These are phyloP conservation scores for Melitaea cinxia DNA, from an alignment of 1,140 invertebrate species.

Conservation along the genomic window DNA sequence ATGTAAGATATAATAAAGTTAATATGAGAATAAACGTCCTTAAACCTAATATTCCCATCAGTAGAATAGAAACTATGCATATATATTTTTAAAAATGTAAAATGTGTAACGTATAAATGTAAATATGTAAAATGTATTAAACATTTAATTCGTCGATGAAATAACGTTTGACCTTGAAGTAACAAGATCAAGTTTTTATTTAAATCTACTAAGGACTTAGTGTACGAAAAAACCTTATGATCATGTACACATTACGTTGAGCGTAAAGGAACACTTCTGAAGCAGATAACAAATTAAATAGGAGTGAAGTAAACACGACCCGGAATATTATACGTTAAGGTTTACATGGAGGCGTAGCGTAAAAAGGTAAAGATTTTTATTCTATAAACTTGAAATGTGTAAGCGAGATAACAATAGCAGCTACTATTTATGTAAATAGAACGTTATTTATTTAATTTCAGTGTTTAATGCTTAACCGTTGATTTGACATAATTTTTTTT, in stretches of 20 bases:
- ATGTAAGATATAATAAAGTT: too few species aligned
- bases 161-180: neutral
- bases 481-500: too few species aligned
- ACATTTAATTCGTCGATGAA: neutral
- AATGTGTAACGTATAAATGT: too few species aligned
- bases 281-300: constrained; percentile 19
- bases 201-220: neutral
- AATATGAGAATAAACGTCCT: too few species aligned
- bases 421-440: neutral
- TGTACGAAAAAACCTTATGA: constrained; percentile 10
- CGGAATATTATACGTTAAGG: neutral
- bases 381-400: constrained; percentile 1
- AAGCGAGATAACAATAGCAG: neutral
- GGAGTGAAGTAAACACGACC: constrained; percentile 18
- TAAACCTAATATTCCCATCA: too few species aligned
- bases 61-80: too few species aligned
- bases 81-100: too few species aligned
- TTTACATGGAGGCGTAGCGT: constrained; percentile 13
- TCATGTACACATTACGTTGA: constrained; percentile 10
- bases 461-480: too few species aligned
- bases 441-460: too few species aligned
- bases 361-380: constrained; percentile 3
- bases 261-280: constrained; percentile 21
- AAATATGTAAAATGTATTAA: too few species aligned
- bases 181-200: neutral